phyloP scores from a whole-genome alignment of 2,797 vertebrate species.

The Tokudaia tokunoshimensis region DNA sequence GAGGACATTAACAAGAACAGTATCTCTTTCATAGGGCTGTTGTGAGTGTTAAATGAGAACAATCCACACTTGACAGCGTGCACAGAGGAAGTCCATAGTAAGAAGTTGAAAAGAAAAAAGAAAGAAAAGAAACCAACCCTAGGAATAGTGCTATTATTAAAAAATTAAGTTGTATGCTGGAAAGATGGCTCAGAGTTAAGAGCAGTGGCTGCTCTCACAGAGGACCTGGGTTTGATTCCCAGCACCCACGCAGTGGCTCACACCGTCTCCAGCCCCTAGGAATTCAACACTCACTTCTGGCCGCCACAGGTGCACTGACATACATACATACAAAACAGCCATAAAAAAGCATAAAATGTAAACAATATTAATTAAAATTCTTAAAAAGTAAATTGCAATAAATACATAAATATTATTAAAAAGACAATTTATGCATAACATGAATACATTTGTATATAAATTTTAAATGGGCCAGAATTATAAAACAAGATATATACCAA shows the following conservation, averaged over 20 bases:
- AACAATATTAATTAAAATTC: neutral
- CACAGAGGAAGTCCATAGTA: neutral
- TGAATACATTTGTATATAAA: neutral
- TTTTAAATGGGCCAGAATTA: neutral
- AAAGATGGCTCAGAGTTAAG: neutral
- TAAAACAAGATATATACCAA: neutral
- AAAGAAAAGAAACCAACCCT: neutral
- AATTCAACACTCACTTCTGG: neutral
- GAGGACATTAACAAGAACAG: slow-evolving; percentile 22
- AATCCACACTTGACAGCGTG: neutral
- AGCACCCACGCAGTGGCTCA: too few relatives aligned
- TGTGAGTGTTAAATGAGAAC: neutral
- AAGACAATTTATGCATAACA: neutral
- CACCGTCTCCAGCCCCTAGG: neutral
- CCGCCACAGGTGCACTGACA: neutral
- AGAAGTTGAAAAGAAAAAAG: slow-evolving; percentile 10
- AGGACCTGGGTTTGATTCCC: neutral
- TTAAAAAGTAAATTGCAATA: neutral
- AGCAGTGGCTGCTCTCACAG: neutral
- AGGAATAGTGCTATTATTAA: neutral
- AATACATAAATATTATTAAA: neutral
- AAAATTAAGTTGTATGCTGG: neutral
- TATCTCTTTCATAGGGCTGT: neutral
- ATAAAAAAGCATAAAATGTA: neutral
- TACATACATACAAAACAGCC: neutral